Base-by-base conservation (phyloP, 2,888 invertebrate genomes). In the Drosophila prostipennis region DNA sequence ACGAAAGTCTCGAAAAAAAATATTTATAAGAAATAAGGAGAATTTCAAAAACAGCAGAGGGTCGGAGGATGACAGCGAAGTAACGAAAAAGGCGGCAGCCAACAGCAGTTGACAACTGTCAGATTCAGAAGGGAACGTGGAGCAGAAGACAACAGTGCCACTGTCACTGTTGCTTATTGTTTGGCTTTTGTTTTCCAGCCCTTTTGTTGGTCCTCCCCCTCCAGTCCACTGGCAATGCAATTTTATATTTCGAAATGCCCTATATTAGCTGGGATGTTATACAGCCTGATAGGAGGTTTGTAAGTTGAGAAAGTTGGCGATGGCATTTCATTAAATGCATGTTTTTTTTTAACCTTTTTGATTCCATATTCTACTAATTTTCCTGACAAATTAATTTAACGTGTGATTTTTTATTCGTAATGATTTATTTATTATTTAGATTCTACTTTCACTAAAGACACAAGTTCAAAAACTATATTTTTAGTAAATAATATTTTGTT, bases 81-180 rank as follows among this genome's bases (percentile, higher is more conserved):
- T 56, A 64, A 80, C 58, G 70, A 77, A 84, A 87, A 73, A 76
- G 73, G 87, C 72, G 82, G 72, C 52, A 81, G 80, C 84, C 82
- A 89, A 80, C 87, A 89, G 80, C 77, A 89, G 89, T 89, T 90
- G 90, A 90, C 90, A 90, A 89, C 90, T 89, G 89, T 89, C 90
- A 88, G 77, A 77, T 81, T 81, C 87, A 76, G 65, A 64, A 74
- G 55, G 51, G 59, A 56, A 43, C 55, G 14, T 40, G 53, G 39
- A 39, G 64, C 45, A 53, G 69, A 67, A 63, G 63, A 61, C 63
- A 46, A 53, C 54, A 86, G 78, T 82, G 78, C 88, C 80, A 82
- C 78, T 87, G 88, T 86, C 78, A 87, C 70, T 82, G 82, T 83
- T 87, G 86, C 86, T 86, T 82, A 80, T 82, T 87, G 80, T 80